Base-by-base conservation (phyloP, 92 coral and sea anemone species). In the Parazoanthus darwini region DNA sequence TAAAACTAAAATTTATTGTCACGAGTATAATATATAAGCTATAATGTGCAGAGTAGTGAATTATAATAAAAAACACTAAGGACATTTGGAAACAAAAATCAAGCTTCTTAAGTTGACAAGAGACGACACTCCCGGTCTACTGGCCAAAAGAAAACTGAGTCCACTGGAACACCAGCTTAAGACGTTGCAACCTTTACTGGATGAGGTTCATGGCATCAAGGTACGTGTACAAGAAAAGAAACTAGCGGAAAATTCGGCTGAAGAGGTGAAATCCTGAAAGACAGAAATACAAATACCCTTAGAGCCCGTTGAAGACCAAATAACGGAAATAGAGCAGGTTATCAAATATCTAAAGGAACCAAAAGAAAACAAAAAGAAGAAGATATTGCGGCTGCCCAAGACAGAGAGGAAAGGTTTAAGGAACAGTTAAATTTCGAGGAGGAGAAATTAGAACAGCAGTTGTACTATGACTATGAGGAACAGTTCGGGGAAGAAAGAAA, bases 401-500 rank as follows among this genome's bases (percentile, higher is more conserved):
- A 23, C 51, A 76, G 88, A 38, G 51, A 72, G 33, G 88, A 85
- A 43, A 8, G 8, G 59, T 46, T 3, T 71, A 85, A 87, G 37
- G 85, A 87, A 87, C 90, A 87, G 58, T 48, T 87, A 7, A 80
- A 77, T 7, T 77, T 26, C 63, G 89, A 87, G 29, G 83, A 89
- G 38, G 88, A 74, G 5, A 89, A 91, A 68, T 54, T 88, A 38
- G 91, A 91, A 85, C 90, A 82, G 77, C 70, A 88, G 56, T 70
- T 88, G 23, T 25, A 67, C 33, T 88, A 91, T 77, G 33, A 29
- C 33, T 29, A 29, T 29, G 93, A 91, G 73, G 65, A 82, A 39
- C 75, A 88, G 86, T 18, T 91, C 6, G 85, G 39, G 77, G 86
- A 76, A 43, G 78, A 88, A 74, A 86, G 87, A 37, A 80, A 71